phyloP scores from a whole-genome alignment of 2,113 vertebrate species.

The Pyxicephalus adspersus region DNA sequence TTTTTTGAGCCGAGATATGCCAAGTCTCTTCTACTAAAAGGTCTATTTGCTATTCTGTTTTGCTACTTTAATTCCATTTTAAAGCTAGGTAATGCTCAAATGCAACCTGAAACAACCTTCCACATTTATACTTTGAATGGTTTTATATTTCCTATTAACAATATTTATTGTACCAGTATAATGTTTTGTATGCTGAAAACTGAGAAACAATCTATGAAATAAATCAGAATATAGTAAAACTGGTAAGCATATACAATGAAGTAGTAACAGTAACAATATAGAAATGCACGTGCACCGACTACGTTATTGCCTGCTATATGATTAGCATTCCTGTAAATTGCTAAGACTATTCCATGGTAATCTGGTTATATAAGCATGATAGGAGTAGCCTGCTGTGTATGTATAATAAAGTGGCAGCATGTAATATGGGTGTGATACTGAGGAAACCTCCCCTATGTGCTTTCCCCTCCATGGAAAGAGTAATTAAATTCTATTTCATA shows the following conservation, averaged over 20 bases:
- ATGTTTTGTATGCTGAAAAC: too few species aligned
- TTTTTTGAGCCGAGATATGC: too few species aligned
- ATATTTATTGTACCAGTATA: too few species aligned
- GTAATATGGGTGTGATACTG: constrained; percentile 48
- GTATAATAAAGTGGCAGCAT: constrained; percentile 48
- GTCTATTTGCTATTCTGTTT: too few species aligned
- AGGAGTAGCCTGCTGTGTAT: constrained; percentile 41
- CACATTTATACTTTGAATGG: too few species aligned
- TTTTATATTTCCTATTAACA: too few species aligned
- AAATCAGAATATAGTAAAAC: not conserved
- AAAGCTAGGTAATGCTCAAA: too few species aligned
- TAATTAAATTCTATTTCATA: constrained; percentile 54
- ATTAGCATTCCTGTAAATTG: not conserved
- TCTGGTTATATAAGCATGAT: constrained; percentile 42
- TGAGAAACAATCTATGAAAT: too few species aligned
- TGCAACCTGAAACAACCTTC: too few species aligned
- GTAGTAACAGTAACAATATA: not conserved
- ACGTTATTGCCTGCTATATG: not conserved
- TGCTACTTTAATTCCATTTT: too few species aligned
- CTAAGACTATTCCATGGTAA: constrained; percentile 23
- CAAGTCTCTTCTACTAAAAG: too few species aligned
- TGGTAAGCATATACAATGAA: not conserved
- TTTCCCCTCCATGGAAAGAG: constrained; percentile 50
- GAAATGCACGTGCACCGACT: not conserved
- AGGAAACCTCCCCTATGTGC: constrained; percentile 53